Evolutionary conservation across 2,113 vertebrate genomes (phyloP).

Genomic region (Struthidea cinerea): DNA sequence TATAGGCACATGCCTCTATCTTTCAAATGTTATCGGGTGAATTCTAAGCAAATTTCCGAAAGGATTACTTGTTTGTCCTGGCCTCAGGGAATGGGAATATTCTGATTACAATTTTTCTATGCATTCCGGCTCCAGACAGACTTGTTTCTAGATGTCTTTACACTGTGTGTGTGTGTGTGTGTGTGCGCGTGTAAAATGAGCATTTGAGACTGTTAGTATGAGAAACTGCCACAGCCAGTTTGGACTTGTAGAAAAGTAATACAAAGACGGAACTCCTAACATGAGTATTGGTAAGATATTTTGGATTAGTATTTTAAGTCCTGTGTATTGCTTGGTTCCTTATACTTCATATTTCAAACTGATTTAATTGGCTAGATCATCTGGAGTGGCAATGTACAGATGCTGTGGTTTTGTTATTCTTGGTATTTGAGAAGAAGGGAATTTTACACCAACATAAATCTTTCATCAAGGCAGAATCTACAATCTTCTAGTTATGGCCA

Average conservation of each 20-base stretch:
- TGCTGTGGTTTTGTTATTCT: neutral
- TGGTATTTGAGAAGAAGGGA: neutral
- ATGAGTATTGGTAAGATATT: neutral
- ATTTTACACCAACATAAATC: neutral
- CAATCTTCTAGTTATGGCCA: neutral
- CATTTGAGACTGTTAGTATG: neutral
- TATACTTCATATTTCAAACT: neutral
- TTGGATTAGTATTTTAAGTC: neutral
- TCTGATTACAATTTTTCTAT: neutral
- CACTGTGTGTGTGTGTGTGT: neutral
- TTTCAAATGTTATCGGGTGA: neutral
- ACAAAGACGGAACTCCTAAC: neutral
- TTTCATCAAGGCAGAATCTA: neutral
- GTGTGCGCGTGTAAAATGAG: neutral
- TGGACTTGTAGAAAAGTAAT: neutral
- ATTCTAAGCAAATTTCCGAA: neutral
- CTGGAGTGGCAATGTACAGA: neutral
- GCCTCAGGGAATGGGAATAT: neutral
- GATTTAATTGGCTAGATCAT: neutral
- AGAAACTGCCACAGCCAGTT: neutral
- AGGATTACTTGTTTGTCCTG: neutral
- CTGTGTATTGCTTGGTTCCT: neutral
- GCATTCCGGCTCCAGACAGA: neutral
- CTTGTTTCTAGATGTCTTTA: neutral
- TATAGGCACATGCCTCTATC: neutral